Evolutionary conservation across 2,888 invertebrate genomes (phyloP).

Genomic region (Flabesymbios commensalis): DNA sequence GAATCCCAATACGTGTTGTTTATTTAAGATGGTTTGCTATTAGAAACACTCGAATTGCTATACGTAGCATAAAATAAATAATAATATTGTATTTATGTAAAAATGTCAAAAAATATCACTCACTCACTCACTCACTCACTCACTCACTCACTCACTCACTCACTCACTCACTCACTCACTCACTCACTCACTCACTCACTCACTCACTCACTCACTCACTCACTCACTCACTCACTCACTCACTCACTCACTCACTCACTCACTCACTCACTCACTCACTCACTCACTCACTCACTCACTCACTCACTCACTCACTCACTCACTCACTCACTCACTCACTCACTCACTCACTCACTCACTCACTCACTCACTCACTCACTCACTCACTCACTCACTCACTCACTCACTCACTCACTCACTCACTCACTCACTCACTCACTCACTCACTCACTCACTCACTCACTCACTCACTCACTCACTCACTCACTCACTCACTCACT

Average conservation of each 20-base stretch:
- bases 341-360: constrained; percentile 1
- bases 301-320: constrained; percentile 7
- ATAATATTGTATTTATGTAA: too few relatives aligned
- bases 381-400: background rate
- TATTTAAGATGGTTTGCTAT: too few relatives aligned
- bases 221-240: too few relatives aligned
- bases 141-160: too few relatives aligned
- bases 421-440: constrained; percentile 6
- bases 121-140: too few relatives aligned
- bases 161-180: too few relatives aligned
- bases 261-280: constrained; percentile 1
- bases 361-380: background rate
- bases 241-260: background rate
- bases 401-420: background rate
- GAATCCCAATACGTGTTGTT: too few relatives aligned
- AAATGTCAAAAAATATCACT: too few relatives aligned
- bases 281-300: constrained; percentile 6
- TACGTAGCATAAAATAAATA: too few relatives aligned
- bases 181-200: too few relatives aligned
- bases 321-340: constrained; percentile 4
- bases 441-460: background rate
- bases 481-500: background rate
- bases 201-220: too few relatives aligned
- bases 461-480: background rate
- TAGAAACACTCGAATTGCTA: too few relatives aligned